These are phyloP conservation scores for Aethina tumida DNA, from an alignment of 1,140 invertebrate genomes.

Conservation along the genomic window DNA sequence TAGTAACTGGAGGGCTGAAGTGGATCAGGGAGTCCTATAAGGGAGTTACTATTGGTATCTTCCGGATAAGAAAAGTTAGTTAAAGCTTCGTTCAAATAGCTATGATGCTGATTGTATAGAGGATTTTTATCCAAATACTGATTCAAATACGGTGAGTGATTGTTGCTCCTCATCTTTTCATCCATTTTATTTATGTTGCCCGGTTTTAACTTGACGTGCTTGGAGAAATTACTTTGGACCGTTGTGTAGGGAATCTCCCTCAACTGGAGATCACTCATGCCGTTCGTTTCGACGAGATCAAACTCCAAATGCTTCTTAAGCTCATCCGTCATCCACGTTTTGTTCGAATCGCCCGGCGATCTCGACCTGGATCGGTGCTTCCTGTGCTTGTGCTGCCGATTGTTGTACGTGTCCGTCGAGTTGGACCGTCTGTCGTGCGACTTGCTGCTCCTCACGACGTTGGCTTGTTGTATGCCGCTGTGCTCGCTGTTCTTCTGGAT, in stretches of 20 bases:
- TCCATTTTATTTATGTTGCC: constrained; percentile 41
- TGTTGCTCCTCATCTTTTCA: constrained; percentile 11
- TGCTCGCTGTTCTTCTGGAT: constrained; percentile 57
- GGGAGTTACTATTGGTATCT: constrained; percentile 12
- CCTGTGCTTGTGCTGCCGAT: constrained; percentile 46
- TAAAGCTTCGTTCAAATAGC: constrained; percentile 17
- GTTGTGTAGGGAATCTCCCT: constrained; percentile 88
- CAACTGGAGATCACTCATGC: constrained; percentile 80
- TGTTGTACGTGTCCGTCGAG: constrained; percentile 10
- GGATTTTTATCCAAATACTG: constrained; percentile 11
- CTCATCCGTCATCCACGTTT: constrained; percentile 58
- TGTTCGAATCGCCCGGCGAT: constrained; percentile 56
- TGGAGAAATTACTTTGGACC: constrained; percentile 58
- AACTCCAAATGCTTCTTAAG: constrained; percentile 79
- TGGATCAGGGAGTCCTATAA: constrained; percentile 16
- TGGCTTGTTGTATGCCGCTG: constrained; percentile 52
- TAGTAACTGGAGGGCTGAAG: constrained; percentile 13
- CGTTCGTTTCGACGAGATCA: constrained; percentile 76
- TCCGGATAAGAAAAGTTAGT: constrained; percentile 20
- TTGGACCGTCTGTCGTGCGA: constrained; percentile 12
- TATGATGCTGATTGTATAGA: constrained; percentile 9
- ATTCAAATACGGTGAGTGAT: constrained; percentile 9
- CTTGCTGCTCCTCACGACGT: constrained; percentile 43
- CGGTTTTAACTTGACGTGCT: constrained; percentile 45
- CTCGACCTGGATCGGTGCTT: constrained; percentile 59